A percentile compares a stretch with the other conserved stretches of the same genome.
phyloP scores from a whole-genome alignment of 2,797 vertebrate genomes.

The Limosa lapponica region DNA sequence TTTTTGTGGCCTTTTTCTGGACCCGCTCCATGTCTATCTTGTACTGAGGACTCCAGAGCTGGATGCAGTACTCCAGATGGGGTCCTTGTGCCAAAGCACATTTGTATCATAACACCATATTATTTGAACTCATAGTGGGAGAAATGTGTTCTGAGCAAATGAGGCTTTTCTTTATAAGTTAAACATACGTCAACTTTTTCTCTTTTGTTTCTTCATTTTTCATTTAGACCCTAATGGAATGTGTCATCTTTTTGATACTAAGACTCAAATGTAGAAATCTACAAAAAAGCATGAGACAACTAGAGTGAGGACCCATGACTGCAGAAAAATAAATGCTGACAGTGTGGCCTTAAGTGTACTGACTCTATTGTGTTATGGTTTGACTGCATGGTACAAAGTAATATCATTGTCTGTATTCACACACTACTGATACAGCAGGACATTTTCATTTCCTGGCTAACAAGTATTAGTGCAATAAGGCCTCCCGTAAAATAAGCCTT shows the following conservation, averaged over 20 bases:
- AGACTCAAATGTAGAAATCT: background rate
- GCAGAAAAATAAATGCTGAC: background rate
- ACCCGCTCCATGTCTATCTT: background rate
- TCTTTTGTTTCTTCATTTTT: background rate
- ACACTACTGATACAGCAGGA: background rate
- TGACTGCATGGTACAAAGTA: background rate
- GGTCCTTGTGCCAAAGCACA: background rate
- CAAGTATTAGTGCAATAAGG: background rate
- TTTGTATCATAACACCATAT: background rate
- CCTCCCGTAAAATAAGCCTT: background rate
- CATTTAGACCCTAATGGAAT: background rate
- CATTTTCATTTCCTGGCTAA: background rate
- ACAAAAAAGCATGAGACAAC: background rate
- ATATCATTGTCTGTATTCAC: background rate
- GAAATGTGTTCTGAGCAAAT: background rate
- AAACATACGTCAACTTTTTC: background rate
- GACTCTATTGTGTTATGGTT: background rate
- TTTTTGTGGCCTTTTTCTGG: background rate
- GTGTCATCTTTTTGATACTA: background rate
- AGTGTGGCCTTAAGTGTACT: background rate
- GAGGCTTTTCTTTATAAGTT: background rate
- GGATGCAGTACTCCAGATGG: background rate
- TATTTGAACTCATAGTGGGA: background rate
- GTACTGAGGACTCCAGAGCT: background rate
- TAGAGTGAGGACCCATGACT: background rate